phyloP scores from a whole-genome alignment of 1,140 invertebrate genomes.

The Lamellibrachia luymesi region DNA sequence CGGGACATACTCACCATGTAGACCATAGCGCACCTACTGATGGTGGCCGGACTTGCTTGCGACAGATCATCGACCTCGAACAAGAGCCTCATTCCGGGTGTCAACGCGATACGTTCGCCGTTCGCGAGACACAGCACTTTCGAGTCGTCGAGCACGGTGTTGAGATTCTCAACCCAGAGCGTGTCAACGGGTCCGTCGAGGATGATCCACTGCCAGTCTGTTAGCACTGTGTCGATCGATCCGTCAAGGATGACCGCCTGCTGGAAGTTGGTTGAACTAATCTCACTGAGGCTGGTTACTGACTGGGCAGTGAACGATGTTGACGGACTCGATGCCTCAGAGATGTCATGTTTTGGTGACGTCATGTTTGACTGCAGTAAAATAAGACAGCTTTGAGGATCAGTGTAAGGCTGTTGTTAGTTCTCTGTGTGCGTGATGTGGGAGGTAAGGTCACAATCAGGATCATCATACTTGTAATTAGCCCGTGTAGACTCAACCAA shows the following conservation, averaged over 20 bases:
- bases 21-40: constrained; percentile 59
- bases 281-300: neutral
- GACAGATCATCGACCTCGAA: constrained; percentile 57
- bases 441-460: neutral
- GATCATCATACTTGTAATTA: neutral
- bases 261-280: neutral
- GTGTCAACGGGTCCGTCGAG: constrained; percentile 57
- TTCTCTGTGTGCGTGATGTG: neutral
- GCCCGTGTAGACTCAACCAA: neutral
- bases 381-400: neutral
- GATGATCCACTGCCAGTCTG: constrained; percentile 51
- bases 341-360: neutral
- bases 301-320: neutral
- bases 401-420: neutral
- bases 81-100: constrained; percentile 48
- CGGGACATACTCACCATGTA: constrained; percentile 49
- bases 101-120: constrained; percentile 53
- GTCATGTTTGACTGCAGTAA: neutral
- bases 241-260: constrained; percentile 9
- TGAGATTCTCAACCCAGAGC: constrained; percentile 56
- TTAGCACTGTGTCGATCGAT: neutral
- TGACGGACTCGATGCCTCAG: neutral
- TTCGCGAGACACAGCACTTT: constrained; percentile 53
- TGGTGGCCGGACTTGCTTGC: constrained; percentile 53
- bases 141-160: constrained; percentile 57